phyloP scores from a whole-genome alignment of 2,797 vertebrate genomes.

The Neosalanx taihuensis region DNA sequence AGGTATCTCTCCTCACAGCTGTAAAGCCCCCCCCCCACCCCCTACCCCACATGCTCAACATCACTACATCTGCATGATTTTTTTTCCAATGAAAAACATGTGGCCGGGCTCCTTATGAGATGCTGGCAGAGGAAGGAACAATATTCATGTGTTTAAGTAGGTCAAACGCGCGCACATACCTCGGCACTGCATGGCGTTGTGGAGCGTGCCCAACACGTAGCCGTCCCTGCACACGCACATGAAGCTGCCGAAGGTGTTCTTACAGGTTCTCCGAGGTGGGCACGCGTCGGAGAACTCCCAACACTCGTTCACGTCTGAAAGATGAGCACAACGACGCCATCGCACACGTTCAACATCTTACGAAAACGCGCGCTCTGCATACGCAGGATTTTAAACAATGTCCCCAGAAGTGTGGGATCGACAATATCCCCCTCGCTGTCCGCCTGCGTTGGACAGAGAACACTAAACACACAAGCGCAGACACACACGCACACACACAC shows the following conservation, averaged over 20 bases:
- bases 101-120: conserved; percentile 24
- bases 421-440: not conserved
- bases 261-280: conserved; percentile 59
- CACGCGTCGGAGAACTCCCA: conserved; percentile 45
- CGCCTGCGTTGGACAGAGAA: not conserved
- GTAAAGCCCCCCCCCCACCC: not conserved
- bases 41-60: not conserved
- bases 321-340: conserved; percentile 18
- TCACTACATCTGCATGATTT: conserved; percentile 11
- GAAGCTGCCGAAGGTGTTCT: conserved; percentile 72
- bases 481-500: conserved; percentile 6
- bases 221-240: conserved; percentile 63
- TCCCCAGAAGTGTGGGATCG: not conserved
- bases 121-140: not conserved
- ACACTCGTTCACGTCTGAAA: conserved; percentile 71
- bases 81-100: conserved; percentile 12
- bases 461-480: conserved; percentile 2
- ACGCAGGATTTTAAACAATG: not conserved
- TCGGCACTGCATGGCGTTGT: conserved; percentile 59
- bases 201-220: conserved; percentile 56
- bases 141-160: conserved; percentile 1
- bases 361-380: not conserved
- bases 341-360: not conserved
- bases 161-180: conserved; percentile 39
- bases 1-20: not conserved